phyloP scores from a whole-genome alignment of 2,113 vertebrate species.

The Rostratula benghalensis region DNA sequence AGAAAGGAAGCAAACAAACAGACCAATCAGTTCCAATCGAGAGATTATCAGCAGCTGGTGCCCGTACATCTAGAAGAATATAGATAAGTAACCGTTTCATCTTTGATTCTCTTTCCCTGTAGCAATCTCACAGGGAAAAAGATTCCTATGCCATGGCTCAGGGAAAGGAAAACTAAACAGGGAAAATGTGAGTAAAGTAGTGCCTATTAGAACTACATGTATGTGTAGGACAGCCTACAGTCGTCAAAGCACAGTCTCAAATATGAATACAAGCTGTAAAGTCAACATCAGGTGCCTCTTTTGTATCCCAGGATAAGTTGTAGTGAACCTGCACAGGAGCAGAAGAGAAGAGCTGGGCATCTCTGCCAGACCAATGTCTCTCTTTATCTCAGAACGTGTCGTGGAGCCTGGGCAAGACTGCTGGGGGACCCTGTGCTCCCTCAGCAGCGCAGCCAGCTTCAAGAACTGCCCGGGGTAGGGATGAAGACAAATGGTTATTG shows the following conservation, averaged over 20 bases:
- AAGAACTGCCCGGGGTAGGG: background rate
- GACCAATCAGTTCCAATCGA: background rate
- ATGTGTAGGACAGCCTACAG: background rate
- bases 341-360: background rate
- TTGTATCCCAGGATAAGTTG: background rate
- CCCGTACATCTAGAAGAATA: background rate
- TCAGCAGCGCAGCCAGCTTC: background rate
- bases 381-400: background rate
- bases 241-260: slow-evolving; percentile 32
- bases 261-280: background rate
- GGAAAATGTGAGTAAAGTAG: background rate
- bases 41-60: background rate
- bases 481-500: background rate
- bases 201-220: background rate
- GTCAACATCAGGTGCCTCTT: background rate
- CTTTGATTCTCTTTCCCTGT: background rate
- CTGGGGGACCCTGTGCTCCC: background rate
- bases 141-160: background rate
- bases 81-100: background rate
- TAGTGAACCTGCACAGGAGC: background rate
- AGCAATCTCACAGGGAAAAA: background rate
- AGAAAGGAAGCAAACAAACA: background rate
- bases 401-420: background rate
- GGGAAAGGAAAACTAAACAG: slow-evolving; percentile 23
- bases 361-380: background rate